phyloP scores from a whole-genome alignment of 2,797 vertebrate species.

The Enteromius thamalakanensis region DNA sequence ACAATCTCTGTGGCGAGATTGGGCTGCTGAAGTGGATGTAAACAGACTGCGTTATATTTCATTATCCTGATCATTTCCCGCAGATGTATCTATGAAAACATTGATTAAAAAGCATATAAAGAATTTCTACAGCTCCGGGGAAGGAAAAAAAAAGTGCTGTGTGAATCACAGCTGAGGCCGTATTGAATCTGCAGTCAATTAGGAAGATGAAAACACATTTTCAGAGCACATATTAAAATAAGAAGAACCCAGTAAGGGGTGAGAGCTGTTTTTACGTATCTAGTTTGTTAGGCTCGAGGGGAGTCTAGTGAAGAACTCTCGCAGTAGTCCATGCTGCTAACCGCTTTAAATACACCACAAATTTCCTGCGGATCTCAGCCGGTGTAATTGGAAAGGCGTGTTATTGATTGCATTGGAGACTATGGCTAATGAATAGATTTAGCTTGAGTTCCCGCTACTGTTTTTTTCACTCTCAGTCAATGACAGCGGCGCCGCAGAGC shows the following conservation, averaged over 20 bases:
- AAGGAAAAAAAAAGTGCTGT: slow-evolving; percentile 23
- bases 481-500: slow-evolving; percentile 37
- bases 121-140: slow-evolving; percentile 19
- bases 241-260: slow-evolving; percentile 20
- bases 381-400: slow-evolving; percentile 59
- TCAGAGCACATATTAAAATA: slow-evolving; percentile 22
- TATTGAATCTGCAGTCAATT: slow-evolving; percentile 45
- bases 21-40: slow-evolving; percentile 24
- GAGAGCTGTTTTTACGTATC: slow-evolving; percentile 12
- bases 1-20: neutral
- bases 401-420: slow-evolving; percentile 64
- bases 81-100: slow-evolving; percentile 45
- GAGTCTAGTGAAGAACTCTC: slow-evolving; percentile 40
- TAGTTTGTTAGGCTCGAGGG: slow-evolving; percentile 40
- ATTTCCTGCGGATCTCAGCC: slow-evolving; percentile 54
- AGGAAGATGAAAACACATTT: slow-evolving; percentile 45
- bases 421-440: slow-evolving; percentile 61
- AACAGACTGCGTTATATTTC: slow-evolving; percentile 40
- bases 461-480: slow-evolving; percentile 36
- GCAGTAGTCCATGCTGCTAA: slow-evolving; percentile 52
- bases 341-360: slow-evolving; percentile 55
- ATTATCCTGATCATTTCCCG: slow-evolving; percentile 43
- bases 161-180: slow-evolving; percentile 35
- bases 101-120: slow-evolving; percentile 37
- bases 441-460: slow-evolving; percentile 38